Base-by-base conservation (phyloP, 2,797 vertebrate species). In the Acrossocheilus wenchowensis region DNA sequence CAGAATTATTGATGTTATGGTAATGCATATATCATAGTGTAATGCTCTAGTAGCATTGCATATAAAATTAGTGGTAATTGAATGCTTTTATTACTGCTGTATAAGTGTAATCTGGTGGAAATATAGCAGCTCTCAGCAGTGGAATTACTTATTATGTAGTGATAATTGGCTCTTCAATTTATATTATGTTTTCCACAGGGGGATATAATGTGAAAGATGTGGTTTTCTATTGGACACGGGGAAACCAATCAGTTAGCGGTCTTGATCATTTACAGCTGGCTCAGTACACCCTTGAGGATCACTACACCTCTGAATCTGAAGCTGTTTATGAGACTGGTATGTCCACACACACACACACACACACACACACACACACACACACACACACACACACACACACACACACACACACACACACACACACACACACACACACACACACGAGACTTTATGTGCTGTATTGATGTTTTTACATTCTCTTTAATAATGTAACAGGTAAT, bases 121-220 rank as follows among this genome's bases (percentile, higher is more conserved):
- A 78, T 41, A 50, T 21, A 79, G n/a, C 19, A 64, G 80, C 36
- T 78, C 41, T 72, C 48, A 82, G 73, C 21, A 48, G 36, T 80
- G 64, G 23, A 41, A 71, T 87, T 4, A 72, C 26, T 60, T 60
- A 79, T 80, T 43, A 64, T 86, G 64, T 69, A n/a, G 60, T 83
- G 48, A 77, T 88, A 81, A 84, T 87, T 86, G n/a, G 64, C 77
- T 86, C 79, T 64, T 86, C 17, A 4, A 60, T 72, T 60, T 30
- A 85, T 43, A 43, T 84, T 11, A 74, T 81, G 30, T 66, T 86
- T 41, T 81, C 30, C 89, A 0, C 90, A 98, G 97, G 97, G 97
- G 97, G 97, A 87, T 98, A 98, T 91, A 98, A 98, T 90, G 94
- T 97, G 89, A 97, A 98, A 64, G 97, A 98, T 89, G 96, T 98